Base-by-base conservation (phyloP, 2,888 invertebrate species). In the Pristionchus entomophagus region DNA sequence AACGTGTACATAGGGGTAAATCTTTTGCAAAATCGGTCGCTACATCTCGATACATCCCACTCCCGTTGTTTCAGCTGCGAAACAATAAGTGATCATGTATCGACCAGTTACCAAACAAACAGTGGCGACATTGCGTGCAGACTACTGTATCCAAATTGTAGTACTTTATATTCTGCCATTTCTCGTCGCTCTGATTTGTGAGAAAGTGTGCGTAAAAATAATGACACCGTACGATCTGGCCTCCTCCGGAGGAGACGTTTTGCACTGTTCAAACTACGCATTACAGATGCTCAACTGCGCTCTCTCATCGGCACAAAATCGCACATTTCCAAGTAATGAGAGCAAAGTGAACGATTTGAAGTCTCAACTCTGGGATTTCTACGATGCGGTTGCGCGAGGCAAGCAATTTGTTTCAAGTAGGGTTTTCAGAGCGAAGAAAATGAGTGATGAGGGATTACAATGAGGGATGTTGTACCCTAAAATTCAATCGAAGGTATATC, bases 41-140 rank as follows among this genome's bases (percentile, higher is more conserved):
- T 65, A 65, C 65, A 65, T 65, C 65, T 32, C 35, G 65, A 65
- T 65, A 65, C 35, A 65, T 35, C 22, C 19, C 35, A 35, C 65
- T 19, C 65, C 0, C 35, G 35, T 65, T 65, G 19, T 17, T 19
- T 35, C 19, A 65, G 35, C 65, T 65, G 65, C 22, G 1, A 22
- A 22, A 38, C 32, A 65, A 38, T 35, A 32, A 35, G 17, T 65
- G 35, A 65, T 65, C 65, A 65, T 35, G 65, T 35, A 65, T 19
- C 4, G 65, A 29, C 32, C 59, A 59, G 59, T 59, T 59, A 59
- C 59, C 59, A 59, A 59, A 59, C 17, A 59, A 26, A 29, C 59
- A n/a, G n/a, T n/a, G n/a, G n/a, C n/a, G n/a, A n/a, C n/a, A n/a
- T n/a, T n/a, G n/a, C n/a, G n/a, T n/a, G n/a, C n/a, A n/a, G n/a